Conservation (phyloP, 2,888 invertebrate species). For the Dromius quadrimaculatus region DNA sequence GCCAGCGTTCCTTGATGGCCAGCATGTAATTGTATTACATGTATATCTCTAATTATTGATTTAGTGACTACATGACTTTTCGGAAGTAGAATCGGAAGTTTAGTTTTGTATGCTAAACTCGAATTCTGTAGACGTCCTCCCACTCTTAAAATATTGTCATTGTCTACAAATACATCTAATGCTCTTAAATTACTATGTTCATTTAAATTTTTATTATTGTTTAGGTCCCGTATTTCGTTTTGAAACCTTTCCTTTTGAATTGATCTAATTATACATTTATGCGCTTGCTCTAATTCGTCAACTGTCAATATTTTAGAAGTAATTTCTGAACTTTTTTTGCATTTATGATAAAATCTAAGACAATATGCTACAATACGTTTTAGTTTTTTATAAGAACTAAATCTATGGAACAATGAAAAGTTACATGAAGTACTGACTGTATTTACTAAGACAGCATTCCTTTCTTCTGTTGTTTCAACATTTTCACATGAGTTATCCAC, state of each 20-base stretch:
- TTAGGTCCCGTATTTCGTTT: slow-evolving; percentile 8
- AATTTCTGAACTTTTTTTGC: neutral
- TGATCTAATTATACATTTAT: slow-evolving; percentile 3
- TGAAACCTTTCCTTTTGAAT: slow-evolving; percentile 24
- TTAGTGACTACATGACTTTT: too few relatives aligned
- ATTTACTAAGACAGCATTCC: neutral
- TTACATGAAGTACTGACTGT: neutral
- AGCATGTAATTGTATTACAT: too few relatives aligned
- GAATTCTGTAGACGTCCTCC: too few relatives aligned
- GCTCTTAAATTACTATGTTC: too few relatives aligned
- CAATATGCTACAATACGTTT: slow-evolving; percentile 42
- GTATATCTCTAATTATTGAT: too few relatives aligned
- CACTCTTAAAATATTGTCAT: too few relatives aligned
- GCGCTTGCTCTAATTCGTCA: slow-evolving; percentile 4
- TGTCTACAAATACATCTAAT: too few relatives aligned
- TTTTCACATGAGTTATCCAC: neutral
- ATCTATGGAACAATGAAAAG: slow-evolving; percentile 43
- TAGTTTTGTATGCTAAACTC: too few relatives aligned
- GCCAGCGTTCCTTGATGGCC: too few relatives aligned
- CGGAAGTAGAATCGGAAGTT: too few relatives aligned
- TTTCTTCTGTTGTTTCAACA: neutral
- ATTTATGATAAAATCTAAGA: slow-evolving; percentile 38
- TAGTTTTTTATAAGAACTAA: slow-evolving; percentile 47
- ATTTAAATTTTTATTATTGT: slow-evolving; percentile 15
- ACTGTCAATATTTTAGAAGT: slow-evolving; percentile 10